Conservation (phyloP, 2,888 invertebrate species). For the Leptopilina myrica region DNA sequence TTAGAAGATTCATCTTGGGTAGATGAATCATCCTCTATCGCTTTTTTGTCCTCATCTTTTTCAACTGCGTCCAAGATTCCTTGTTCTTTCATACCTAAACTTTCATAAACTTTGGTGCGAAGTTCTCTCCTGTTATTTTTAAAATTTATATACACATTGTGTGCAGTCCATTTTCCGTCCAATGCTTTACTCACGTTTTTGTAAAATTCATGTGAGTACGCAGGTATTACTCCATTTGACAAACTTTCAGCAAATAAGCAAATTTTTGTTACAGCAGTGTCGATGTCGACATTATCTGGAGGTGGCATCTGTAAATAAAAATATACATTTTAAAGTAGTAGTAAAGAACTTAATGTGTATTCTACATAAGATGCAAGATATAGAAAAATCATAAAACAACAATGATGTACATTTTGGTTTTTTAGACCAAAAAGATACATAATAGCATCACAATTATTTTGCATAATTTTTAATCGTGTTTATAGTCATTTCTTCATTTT, state of each 20-base stretch:
- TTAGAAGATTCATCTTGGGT: too few relatives aligned
- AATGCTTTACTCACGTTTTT: not conserved
- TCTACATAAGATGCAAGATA: too few relatives aligned
- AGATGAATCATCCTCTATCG: not conserved
- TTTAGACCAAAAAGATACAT: too few relatives aligned
- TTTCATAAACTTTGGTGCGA: not conserved
- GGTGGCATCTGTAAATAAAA: slow-evolving; percentile 3
- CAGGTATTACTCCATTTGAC: not conserved
- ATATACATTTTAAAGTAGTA: not conserved
- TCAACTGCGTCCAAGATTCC: not conserved
- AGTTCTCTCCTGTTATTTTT: slow-evolving; percentile 1
- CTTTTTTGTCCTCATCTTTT: not conserved
- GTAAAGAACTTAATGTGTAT: too few relatives aligned
- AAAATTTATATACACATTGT: not conserved
- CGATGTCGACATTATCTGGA: not conserved
- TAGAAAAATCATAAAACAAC: too few relatives aligned
- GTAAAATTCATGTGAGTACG: not conserved
- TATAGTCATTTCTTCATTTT: too few relatives aligned
- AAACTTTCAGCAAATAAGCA: not conserved
- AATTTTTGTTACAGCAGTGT: not conserved
- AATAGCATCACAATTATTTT: too few relatives aligned
- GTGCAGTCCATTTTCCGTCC: not conserved
- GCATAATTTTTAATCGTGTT: too few relatives aligned
- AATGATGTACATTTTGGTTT: too few relatives aligned
- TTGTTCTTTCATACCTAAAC: not conserved